Conservation (phyloP, 2,113 vertebrate genomes). For the Platichthys stellatus region DNA sequence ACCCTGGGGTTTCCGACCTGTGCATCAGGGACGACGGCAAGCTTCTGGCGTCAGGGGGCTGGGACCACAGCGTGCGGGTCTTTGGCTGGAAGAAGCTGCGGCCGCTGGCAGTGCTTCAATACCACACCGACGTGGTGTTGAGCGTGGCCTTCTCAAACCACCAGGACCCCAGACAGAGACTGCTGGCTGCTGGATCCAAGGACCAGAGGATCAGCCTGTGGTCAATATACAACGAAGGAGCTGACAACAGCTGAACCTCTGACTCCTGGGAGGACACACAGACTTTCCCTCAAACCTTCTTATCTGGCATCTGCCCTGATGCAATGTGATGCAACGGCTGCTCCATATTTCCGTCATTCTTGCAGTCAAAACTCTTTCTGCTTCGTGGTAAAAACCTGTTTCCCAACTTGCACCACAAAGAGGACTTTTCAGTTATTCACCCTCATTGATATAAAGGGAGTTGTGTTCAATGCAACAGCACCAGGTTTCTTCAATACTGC, state of each 20-base stretch:
- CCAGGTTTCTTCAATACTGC: background rate
- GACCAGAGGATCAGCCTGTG: conserved; percentile 94
- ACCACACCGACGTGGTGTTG: conserved; percentile 87
- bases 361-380: background rate
- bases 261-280: conserved; percentile 17
- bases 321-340: background rate
- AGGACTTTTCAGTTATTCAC: background rate
- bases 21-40: conserved; percentile 87
- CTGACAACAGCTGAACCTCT: conserved; percentile 43
- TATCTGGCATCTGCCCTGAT: background rate
- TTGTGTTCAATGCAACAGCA: background rate
- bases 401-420: background rate
- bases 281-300: conserved; percentile 2
- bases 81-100: conserved; percentile 92
- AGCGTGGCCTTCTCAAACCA: conserved; percentile 89
- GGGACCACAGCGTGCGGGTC: conserved; percentile 92
- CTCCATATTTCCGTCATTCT: background rate
- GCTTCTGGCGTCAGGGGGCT: conserved; percentile 90
- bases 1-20: conserved; percentile 90
- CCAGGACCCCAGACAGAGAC: conserved; percentile 71
- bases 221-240: conserved; percentile 86
- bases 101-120: conserved; percentile 90
- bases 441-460: background rate
- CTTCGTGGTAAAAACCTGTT: background rate
- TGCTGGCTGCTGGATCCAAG: conserved; percentile 91